Conservation (phyloP, 2,888 invertebrate species). For the Dryobota labecula region DNA sequence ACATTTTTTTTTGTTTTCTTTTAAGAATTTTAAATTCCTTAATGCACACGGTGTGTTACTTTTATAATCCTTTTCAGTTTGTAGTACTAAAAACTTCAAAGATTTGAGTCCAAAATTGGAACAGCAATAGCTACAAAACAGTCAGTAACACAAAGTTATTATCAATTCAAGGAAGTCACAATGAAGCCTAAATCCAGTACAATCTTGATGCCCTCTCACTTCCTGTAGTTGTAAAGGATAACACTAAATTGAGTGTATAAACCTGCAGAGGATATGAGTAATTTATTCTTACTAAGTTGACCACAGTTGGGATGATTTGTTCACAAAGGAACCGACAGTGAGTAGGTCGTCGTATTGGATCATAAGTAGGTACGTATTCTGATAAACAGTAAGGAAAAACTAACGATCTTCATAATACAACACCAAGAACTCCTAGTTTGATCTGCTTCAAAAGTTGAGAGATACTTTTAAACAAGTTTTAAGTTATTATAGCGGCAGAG, state of each 20-base stretch:
- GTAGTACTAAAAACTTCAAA: background rate
- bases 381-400: constrained; percentile 9
- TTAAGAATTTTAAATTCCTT: background rate
- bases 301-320: constrained; percentile 58
- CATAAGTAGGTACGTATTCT: constrained; percentile 4
- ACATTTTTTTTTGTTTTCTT: background rate
- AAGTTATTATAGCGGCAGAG: constrained; percentile 7
- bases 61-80: background rate
- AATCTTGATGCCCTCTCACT: constrained; percentile 44
- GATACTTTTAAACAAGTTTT: constrained; percentile 46
- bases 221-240: constrained; percentile 55
- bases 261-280: constrained; percentile 69
- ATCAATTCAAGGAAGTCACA: constrained; percentile 33
- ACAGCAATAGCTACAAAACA: constrained; percentile 1
- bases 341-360: constrained; percentile 31
- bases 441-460: constrained; percentile 28
- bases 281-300: constrained; percentile 63
- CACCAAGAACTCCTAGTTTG: background rate
- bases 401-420: background rate
- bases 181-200: constrained; percentile 29
- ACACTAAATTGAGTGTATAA: constrained; percentile 58
- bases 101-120: background rate
- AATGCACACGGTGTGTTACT: too few species aligned
- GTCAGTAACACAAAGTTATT: constrained; percentile 9
- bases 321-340: constrained; percentile 60